Evolutionary conservation across 1,140 invertebrate genomes (phyloP), one percentile per base, ranked within the genome.

Genomic region (Nylanderia fulva): DNA sequence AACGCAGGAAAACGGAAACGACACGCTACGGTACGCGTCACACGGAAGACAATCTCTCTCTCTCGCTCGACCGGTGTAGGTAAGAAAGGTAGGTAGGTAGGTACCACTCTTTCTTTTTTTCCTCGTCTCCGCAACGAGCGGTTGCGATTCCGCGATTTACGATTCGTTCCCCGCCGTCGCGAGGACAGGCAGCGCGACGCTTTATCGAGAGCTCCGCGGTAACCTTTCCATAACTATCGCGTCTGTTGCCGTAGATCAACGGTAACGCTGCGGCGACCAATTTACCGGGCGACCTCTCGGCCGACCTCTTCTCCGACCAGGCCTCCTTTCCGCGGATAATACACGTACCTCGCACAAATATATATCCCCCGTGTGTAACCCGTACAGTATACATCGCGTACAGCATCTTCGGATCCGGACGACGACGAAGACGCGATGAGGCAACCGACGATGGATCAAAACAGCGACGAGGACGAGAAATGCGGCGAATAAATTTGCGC

Each of bases 171-270:
- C 74, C 64, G 87, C 86, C 68, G 87, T 89, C 88, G 77, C 87
- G 85, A 88, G 86, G 92, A 92, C 90, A 91, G 77, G 86, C 87
- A 89, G 87, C 86, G 83, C 87, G 88, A 86, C 87, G 90, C 83
- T 92, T 91, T 91, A 88, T 90, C 86, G 90, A 93, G 84, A 89
- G 86, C 86, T 72, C 87, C 75, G 77, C 79, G 87, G 89, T 92
- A 91, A 92, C 91, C 91, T 92, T 92, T 92, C 90, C 92, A 92
- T 92, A 92, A 92, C 91, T 91, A 93, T 92, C 90, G 89, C 92
- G 91, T 90, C 89, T 88, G 86, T 90, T 92, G 90, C 90, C 90
- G 90, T 93, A 93, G 92, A 93, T 93, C 92, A 93, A 90, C 90
- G 90, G 90, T 91, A 90, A 90, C 86, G 88, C 88, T 85, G 84